These are phyloP conservation scores for Lepidurus couesii DNA, from an alignment of 1,140 invertebrate species.

Conservation along the genomic window DNA sequence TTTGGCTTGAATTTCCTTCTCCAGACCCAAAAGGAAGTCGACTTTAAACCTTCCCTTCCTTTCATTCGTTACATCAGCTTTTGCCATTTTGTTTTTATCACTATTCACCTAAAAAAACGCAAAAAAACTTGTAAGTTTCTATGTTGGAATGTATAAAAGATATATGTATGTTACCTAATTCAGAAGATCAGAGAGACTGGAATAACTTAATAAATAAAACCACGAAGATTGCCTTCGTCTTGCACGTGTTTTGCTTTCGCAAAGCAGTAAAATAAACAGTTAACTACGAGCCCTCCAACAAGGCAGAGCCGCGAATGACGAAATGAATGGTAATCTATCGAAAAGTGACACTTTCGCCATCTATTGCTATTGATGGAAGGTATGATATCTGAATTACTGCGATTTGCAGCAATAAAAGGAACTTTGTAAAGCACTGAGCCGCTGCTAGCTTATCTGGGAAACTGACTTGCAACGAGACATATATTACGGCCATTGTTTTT, in stretches of 20 bases:
- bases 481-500: no score
- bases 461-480: no score
- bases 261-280: not conserved
- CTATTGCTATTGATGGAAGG: no score
- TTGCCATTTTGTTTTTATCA: not conserved
- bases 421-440: no score
- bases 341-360: no score
- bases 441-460: no score
- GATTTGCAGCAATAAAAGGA: no score
- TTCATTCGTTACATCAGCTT: conserved; percentile 47
- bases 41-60: conserved; percentile 91
- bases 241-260: not conserved
- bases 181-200: not conserved
- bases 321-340: not conserved
- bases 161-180: not conserved
- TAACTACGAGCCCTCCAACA: not conserved
- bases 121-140: not conserved
- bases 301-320: not conserved
- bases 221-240: not conserved
- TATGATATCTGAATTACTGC: no score
- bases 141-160: not conserved
- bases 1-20: conserved; percentile 70
- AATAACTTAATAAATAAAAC: not conserved
- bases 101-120: no score
- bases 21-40: conserved; percentile 80